These are phyloP conservation scores for Orthosia gracilis DNA, from an alignment of 2,888 invertebrate genomes.

Conservation along the genomic window DNA sequence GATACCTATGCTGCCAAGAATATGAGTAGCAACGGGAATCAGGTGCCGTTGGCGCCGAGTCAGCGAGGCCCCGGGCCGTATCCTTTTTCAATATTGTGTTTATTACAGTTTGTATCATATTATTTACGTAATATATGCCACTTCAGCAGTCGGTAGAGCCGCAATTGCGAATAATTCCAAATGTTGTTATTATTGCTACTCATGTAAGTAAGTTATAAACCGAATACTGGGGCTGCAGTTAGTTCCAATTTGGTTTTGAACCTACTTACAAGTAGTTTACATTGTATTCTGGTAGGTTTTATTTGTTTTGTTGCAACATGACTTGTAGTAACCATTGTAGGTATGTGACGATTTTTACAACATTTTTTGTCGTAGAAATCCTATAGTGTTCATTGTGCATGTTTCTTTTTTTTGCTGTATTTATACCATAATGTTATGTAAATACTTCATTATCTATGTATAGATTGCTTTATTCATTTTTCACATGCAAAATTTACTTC, in stretches of 20 bases:
- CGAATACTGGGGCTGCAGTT: slow-evolving; percentile 5
- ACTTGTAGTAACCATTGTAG: slow-evolving; percentile 54
- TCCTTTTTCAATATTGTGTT: slow-evolving; percentile 87
- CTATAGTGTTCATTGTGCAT: slow-evolving; percentile 14
- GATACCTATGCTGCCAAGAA: slow-evolving; percentile 91
- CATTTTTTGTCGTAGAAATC: too few relatives aligned
- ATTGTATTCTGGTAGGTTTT: slow-evolving; percentile 29
- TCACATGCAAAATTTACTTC: background rate
- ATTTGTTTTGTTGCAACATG: slow-evolving; percentile 62
- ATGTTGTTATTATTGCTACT: slow-evolving; percentile 64
- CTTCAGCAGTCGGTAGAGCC: slow-evolving; percentile 84
- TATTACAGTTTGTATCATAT: slow-evolving; percentile 76
- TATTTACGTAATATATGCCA: slow-evolving; percentile 90
- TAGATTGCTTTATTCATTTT: background rate
- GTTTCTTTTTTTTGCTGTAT: background rate
- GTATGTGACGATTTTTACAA: slow-evolving; percentile 35
- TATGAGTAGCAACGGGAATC: slow-evolving; percentile 93
- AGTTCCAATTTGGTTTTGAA: slow-evolving; percentile 16
- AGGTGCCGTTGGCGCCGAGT: slow-evolving; percentile 92
- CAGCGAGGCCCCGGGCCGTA: slow-evolving; percentile 91
- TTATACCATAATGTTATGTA: background rate
- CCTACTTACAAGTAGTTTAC: slow-evolving; percentile 30
- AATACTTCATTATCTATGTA: too few relatives aligned
- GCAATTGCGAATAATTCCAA: slow-evolving; percentile 81
- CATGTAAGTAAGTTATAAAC: slow-evolving; percentile 40